Percentiles rank a stretch among this genome's conserved stretches.
phyloP scores from a whole-genome alignment of 1,140 invertebrate genomes.

The Battus philenor region DNA sequence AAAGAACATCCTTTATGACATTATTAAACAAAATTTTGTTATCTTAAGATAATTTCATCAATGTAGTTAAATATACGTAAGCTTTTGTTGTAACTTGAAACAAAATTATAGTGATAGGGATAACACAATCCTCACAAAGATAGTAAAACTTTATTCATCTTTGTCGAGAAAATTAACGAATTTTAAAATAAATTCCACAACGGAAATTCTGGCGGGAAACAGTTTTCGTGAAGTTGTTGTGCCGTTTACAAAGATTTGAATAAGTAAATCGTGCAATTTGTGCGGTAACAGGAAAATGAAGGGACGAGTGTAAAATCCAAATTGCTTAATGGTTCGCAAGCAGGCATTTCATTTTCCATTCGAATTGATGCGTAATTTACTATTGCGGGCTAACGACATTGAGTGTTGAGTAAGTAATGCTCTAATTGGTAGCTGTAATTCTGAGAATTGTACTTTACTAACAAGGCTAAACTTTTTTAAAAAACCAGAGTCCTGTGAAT shows the following conservation, averaged over 20 bases:
- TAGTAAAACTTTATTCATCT: constrained; percentile 6
- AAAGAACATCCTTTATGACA: too few relatives aligned
- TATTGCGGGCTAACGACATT: constrained; percentile 33
- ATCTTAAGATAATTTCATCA: too few relatives aligned
- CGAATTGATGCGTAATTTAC: constrained; percentile 68
- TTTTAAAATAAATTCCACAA: constrained; percentile 12
- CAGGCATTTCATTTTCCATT: constrained; percentile 74
- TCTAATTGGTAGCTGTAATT: not conserved
- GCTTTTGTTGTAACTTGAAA: too few relatives aligned
- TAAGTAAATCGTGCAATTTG: constrained; percentile 32
- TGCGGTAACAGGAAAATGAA: constrained; percentile 67
- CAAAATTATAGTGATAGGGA: too few relatives aligned
- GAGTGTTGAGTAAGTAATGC: constrained; percentile 1
- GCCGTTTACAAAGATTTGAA: constrained; percentile 24
- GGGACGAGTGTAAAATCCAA: constrained; percentile 72
- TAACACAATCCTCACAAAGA: too few relatives aligned
- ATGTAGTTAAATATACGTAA: too few relatives aligned
- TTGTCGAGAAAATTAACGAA: constrained; percentile 4
- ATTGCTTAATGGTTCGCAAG: constrained; percentile 71
- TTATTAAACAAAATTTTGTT: too few relatives aligned
- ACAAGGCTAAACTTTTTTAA: too few relatives aligned
- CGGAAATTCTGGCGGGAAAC: constrained; percentile 21
- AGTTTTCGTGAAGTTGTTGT: constrained; percentile 27
- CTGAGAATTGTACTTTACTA: constrained; percentile 2
- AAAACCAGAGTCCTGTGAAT: too few relatives aligned